Evolutionary conservation across 2,888 invertebrate genomes (phyloP), one percentile per base, ranked within the genome.

Genomic region (Drosophila neotestacea): DNA sequence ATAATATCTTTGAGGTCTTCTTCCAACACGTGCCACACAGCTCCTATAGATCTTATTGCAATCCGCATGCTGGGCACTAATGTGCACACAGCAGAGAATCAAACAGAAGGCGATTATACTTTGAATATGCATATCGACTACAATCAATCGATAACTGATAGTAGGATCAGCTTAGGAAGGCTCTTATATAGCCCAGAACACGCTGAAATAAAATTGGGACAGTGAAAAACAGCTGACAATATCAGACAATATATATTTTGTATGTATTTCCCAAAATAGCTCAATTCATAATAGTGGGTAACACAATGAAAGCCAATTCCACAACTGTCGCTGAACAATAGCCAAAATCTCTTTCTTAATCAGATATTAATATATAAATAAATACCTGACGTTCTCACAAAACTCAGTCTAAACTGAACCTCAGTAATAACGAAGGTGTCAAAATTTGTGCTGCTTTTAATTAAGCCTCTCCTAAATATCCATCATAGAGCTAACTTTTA

Each of bases 391-490:
- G 22, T 3, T 22, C 22, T 22, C 4, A 13, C 2, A 13, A 5
- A 30, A 22, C 11, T 54, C n/a, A 32, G 4, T 3, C 4, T 1
- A 2, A 22, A 22, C 4, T 38, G 4, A 11, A 30, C 13, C 10
- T 11, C 3, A 32, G 34, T 9, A 32, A 22, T 10, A 28, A 6
- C 7, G 47, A 62, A 47, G 6, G 85, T 88, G 83, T 60, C 64
- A 6, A 82, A 85, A 48, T 7, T 67, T 28, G 32, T 62, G 28
- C 48, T 84, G 11, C 42, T 76, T 11, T 70, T 83, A 16, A 70
- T 88, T 83, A 67, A 82, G 88, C 4, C 22, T 2, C 0, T 4
- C 22, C n/a, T 1, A 34, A n/a, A 0, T 27, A 6, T 44, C 13
- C 22, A 3, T 10, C 4, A 6, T 3, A 7, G 1, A 28, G 10